phyloP scores from a whole-genome alignment of 2,113 vertebrate genomes.

The Danio rerio region GRCz12tu NC_133189.1:37577001-37577500 shows the following conservation, averaged over 20 bases:
- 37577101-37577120: conserved; percentile 60
- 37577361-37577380: neutral
- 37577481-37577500: too few relatives aligned
- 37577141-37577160: conserved; percentile 73
- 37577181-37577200: neutral
- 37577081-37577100: conserved; percentile 61
- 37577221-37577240: neutral
- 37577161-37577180: conserved; percentile 66
- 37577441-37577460: neutral
- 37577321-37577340: neutral
- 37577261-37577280: neutral
- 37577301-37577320: neutral
- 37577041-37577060: conserved; percentile 65
- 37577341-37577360: neutral
- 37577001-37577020: conserved; percentile 67
- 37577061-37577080: conserved; percentile 76
- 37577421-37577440: neutral
- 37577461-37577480: too few relatives aligned
- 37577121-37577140: conserved; percentile 68
- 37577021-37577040: conserved; percentile 80
- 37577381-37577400: neutral
- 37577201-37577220: neutral
- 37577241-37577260: neutral
- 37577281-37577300: neutral
- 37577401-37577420: neutral